These are phyloP conservation scores for Glareola pratincola DNA, from an alignment of 2,113 vertebrate genomes.

Conservation along the genomic window DNA sequence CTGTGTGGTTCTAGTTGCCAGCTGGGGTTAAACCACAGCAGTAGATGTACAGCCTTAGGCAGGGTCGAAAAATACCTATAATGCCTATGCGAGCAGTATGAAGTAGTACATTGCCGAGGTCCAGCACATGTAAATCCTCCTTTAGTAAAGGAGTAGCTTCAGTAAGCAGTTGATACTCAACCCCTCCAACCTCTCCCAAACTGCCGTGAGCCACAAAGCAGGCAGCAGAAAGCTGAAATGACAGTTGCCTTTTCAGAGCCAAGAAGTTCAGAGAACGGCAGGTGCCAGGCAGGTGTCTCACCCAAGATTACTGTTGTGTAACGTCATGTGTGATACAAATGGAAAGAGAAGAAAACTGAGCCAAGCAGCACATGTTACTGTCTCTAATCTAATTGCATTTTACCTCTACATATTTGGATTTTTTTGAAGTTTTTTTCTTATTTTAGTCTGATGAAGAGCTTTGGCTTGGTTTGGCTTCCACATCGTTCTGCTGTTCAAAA, in stretches of 20 bases:
- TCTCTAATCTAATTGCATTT: neutral
- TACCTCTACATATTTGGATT: neutral
- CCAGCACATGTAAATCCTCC: neutral
- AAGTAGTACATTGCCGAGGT: neutral
- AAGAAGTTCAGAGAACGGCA: neutral
- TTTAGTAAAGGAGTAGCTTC: neutral
- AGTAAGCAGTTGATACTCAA: neutral
- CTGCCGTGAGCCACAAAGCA: neutral
- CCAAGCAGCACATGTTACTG: neutral
- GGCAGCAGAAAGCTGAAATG: neutral
- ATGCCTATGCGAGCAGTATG: neutral
- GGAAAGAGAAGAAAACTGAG: neutral
- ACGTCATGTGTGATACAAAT: neutral
- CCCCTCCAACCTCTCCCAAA: neutral
- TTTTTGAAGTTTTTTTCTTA: neutral
- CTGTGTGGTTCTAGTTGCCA: neutral
- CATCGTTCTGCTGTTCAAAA: neutral
- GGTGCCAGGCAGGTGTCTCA: neutral
- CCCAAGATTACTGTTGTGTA: neutral
- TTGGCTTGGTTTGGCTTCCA: neutral
- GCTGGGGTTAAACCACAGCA: neutral
- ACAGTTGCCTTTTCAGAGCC: neutral
- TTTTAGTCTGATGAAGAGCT: neutral
- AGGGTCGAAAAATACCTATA: neutral
- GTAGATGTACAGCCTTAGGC: neutral